A percentile compares a stretch with the other conserved stretches of the same genome.
Evolutionary conservation across 1,140 invertebrate genomes (phyloP).

Genomic region (Cylas formicarius): DNA sequence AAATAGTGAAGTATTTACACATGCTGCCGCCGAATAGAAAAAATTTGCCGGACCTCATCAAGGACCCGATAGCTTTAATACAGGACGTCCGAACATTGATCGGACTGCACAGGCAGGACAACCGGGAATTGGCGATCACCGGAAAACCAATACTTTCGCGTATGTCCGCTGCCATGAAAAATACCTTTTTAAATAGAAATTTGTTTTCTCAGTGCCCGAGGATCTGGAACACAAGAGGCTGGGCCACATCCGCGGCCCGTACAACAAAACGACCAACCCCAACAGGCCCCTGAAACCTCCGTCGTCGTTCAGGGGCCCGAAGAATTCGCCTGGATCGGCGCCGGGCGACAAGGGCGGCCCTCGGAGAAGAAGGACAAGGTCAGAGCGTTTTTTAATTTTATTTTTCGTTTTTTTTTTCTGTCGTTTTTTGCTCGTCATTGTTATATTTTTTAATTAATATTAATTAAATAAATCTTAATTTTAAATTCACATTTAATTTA

Average conservation of each 20-base stretch:
- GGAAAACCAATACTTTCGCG: slow-evolving; percentile 62
- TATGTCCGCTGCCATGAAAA: slow-evolving; percentile 8
- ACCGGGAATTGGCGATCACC: slow-evolving; percentile 71
- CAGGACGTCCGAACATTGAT: slow-evolving; percentile 82
- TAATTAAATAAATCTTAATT: too few relatives aligned
- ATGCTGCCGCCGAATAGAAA: slow-evolving; percentile 82
- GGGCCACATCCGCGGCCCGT: slow-evolving; percentile 16
- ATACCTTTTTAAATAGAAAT: not conserved
- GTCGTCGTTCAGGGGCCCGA: slow-evolving; percentile 20
- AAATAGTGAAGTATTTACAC: slow-evolving; percentile 86
- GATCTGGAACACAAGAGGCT: slow-evolving; percentile 25
- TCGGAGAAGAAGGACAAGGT: slow-evolving; percentile 36
- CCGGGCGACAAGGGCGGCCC: slow-evolving; percentile 37
- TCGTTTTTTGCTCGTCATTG: too few relatives aligned
- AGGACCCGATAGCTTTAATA: slow-evolving; percentile 82
- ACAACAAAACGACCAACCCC: slow-evolving; percentile 19
- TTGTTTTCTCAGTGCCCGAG: slow-evolving; percentile 23
- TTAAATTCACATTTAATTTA: too few relatives aligned
- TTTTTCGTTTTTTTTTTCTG: too few relatives aligned
- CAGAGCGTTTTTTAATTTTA: not conserved
- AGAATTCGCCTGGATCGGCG: slow-evolving; percentile 13
- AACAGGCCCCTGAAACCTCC: slow-evolving; percentile 27
- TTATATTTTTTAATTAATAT: too few relatives aligned
- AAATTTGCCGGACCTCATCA: slow-evolving; percentile 84
- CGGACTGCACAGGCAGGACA: slow-evolving; percentile 81